Evolutionary conservation across 2,113 vertebrate species (phyloP).

Genomic region (Procavia capensis): DNA sequence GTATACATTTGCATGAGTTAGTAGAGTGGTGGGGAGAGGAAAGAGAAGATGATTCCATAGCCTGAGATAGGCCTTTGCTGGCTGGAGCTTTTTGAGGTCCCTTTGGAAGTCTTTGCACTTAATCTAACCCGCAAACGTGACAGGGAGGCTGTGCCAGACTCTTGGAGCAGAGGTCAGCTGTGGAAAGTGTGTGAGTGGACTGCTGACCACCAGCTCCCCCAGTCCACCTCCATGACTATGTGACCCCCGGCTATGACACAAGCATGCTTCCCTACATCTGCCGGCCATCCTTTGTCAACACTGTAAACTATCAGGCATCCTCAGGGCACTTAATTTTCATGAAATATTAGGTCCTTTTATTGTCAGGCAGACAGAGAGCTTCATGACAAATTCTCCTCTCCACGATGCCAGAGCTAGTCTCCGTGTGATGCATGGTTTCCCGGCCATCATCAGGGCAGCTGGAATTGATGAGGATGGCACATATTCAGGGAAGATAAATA

Average conservation of each 20-base stretch:
- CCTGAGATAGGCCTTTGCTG: accelerated
- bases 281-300: constrained; percentile 86
- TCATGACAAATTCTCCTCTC: constrained; percentile 94
- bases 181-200: not conserved
- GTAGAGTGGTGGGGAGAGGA: not conserved
- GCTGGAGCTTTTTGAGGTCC: not conserved
- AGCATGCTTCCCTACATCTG: constrained; percentile 75
- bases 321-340: constrained; percentile 95
- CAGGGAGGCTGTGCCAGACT: constrained; percentile 57
- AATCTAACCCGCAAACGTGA: not conserved
- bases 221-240: constrained; percentile 66
- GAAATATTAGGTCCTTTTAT: constrained; percentile 94
- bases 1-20: not conserved
- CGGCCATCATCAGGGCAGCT: constrained; percentile 87
- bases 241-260: constrained; percentile 81
- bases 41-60: not conserved
- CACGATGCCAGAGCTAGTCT: constrained; percentile 88
- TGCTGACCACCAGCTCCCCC: not conserved
- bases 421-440: constrained; percentile 94
- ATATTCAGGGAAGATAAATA: constrained; percentile 91
- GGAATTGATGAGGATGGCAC: constrained; percentile 94
- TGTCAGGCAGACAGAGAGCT: constrained; percentile 91
- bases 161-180: constrained; percentile 63
- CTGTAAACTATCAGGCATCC: constrained; percentile 90
- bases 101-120: constrained; percentile 43